Evolutionary conservation across 2,888 invertebrate species (phyloP).

Genomic region (Agrochola circellaris): DNA sequence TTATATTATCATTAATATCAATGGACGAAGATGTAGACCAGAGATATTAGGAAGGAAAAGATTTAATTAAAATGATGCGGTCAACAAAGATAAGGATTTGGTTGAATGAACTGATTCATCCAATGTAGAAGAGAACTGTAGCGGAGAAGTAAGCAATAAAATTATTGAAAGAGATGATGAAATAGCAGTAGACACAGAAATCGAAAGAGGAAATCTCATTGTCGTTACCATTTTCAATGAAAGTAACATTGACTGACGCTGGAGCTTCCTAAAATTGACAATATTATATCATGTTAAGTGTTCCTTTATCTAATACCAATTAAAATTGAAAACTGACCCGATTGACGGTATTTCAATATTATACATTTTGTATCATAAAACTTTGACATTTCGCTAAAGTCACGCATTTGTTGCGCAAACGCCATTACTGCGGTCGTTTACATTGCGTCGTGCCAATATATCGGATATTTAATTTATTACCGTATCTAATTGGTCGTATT

Average conservation of each 20-base stretch:
- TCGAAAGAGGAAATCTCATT: no score
- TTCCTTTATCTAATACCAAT: neutral
- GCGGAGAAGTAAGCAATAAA: neutral
- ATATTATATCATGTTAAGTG: neutral
- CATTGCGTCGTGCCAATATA: slow-evolving; percentile 70
- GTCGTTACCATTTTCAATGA: neutral
- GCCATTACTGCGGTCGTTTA: slow-evolving; percentile 57
- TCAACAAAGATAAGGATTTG: neutral
- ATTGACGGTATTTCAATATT: slow-evolving; percentile 41
- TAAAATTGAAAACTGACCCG: slow-evolving; percentile 19
- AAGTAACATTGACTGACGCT: neutral
- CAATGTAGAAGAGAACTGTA: neutral
- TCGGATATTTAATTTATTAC: slow-evolving; percentile 79
- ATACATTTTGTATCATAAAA: slow-evolving; percentile 41
- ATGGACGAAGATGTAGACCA: neutral
- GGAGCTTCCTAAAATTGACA: neutral
- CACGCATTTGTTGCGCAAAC: slow-evolving; percentile 50
- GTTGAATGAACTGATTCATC: neutral
- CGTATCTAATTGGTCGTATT: slow-evolving; percentile 76
- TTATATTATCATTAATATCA: slow-evolving; percentile 24
- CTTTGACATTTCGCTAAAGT: slow-evolving; percentile 60
- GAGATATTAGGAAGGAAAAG: neutral
- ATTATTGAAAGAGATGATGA: neutral
- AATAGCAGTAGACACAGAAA: neutral
- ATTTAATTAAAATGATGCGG: neutral